A percentile compares a stretch with the other conserved stretches of the same genome.
These are phyloP conservation scores for Anthoptus insignis DNA, from an alignment of 2,888 invertebrate genomes.

Conservation along the genomic window DNA sequence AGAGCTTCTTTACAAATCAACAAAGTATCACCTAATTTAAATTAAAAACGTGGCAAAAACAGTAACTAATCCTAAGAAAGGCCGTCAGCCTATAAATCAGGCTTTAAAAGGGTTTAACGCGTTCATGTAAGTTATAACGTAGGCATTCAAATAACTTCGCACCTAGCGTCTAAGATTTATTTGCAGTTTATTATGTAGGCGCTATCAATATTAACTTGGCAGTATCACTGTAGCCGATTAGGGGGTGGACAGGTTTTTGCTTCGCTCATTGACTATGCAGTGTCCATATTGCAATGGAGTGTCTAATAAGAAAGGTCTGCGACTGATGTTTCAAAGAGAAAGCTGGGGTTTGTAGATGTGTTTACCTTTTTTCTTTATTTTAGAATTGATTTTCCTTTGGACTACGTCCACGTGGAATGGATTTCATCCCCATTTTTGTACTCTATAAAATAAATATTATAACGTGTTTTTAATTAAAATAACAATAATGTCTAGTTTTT, in stretches of 20 bases:
- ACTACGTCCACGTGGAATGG: too few species aligned
- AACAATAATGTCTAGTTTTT: too few species aligned
- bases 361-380: too few species aligned
- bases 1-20: too few species aligned
- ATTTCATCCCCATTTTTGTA: too few species aligned
- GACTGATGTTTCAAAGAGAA: not conserved
- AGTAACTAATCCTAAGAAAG: slow-evolving; percentile 11
- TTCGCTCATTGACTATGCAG: slow-evolving; percentile 10
- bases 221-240: slow-evolving; percentile 36
- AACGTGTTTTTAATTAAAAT: too few species aligned
- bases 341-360: not conserved
- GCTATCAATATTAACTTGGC: slow-evolving; percentile 42
- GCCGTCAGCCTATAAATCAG: slow-evolving; percentile 26
- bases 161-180: slow-evolving; percentile 37
- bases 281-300: slow-evolving; percentile 3
- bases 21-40: slow-evolving; percentile 3
- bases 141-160: slow-evolving; percentile 30
- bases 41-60: not conserved
- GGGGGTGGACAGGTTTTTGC: slow-evolving; percentile 36
- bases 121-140: slow-evolving; percentile 33
- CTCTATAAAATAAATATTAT: too few species aligned
- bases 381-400: too few species aligned
- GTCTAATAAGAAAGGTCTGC: slow-evolving; percentile 4
- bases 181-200: slow-evolving; percentile 41
- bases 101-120: slow-evolving; percentile 29